These are phyloP conservation scores for Phaethon lepturus DNA, from an alignment of 2,113 vertebrate genomes.

Conservation along the genomic window DNA sequence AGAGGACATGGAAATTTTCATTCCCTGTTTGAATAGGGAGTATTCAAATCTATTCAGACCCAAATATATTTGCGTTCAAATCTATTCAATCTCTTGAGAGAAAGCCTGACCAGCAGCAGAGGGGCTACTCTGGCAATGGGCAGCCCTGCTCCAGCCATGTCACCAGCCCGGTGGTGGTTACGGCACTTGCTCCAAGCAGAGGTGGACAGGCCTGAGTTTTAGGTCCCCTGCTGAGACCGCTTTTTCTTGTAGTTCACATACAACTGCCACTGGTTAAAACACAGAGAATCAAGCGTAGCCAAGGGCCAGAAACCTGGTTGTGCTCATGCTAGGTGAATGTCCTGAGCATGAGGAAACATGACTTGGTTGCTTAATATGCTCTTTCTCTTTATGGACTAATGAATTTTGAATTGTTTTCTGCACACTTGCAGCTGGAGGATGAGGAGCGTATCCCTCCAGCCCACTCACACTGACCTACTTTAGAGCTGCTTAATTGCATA, in stretches of 20 bases:
- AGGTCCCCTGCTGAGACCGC: background rate
- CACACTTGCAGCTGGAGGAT: background rate
- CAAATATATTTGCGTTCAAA: background rate
- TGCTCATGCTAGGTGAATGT: background rate
- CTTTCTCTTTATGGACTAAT: background rate
- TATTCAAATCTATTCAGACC: background rate
- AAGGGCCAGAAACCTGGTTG: background rate
- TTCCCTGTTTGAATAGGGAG: background rate
- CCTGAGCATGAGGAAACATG: slow-evolving; percentile 5
- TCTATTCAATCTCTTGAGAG: background rate
- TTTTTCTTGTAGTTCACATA: background rate
- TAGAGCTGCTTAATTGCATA: background rate
- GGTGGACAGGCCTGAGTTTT: background rate
- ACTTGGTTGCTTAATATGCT: background rate
- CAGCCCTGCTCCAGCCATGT: rapidly evolving
- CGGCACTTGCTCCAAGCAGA: background rate
- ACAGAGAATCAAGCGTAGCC: background rate
- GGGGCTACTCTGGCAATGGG: background rate
- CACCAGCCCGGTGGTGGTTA: background rate
- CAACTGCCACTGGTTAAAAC: background rate
- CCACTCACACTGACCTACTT: slow-evolving; percentile 26
- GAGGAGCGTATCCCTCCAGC: background rate
- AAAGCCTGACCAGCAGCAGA: background rate
- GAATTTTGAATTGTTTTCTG: background rate
- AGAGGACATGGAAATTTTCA: background rate